Base-by-base conservation (phyloP, 1,140 invertebrate genomes). In the Gryllus bimaculatus region DNA sequence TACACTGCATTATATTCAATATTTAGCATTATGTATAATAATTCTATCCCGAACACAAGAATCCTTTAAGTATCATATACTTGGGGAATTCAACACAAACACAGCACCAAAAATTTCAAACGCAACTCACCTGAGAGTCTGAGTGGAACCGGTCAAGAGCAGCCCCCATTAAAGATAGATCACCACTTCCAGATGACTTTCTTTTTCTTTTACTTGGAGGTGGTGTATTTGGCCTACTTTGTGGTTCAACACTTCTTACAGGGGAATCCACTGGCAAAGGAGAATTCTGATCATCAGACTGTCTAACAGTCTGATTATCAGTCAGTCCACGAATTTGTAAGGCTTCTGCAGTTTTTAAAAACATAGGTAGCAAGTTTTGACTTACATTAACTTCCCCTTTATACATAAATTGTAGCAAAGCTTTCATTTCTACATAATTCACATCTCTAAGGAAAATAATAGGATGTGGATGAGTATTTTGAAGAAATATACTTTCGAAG, bases 361-460 rank as follows among this genome's bases (percentile, higher is more conserved):
- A 95, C 88, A 93, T 93, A 81, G 93, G 92, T 86, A 95, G 87
- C 86, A 94, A 90, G 88, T 94, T 93, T 88, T 95, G 94, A 83
- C 92, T 93, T 84, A 95, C 93, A 88, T 95, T 95, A 81, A 95
- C 93, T 88, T 96, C 93, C 82, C 94, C 94, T 89, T 94, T 94
- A 88, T 96, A 95, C 94, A 96, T 96, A 86, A 95, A 95, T 87
- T 94, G 93, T 83, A 95, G 88, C 83, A 95, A 88, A 75, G 94
- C 94, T 86, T 93, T 94, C 89, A 96, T 94, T 88, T 95, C 94
- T 83, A 90, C 91, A 84, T 92, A 92, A 86, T 93, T 90, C 83
- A 96, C 93, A 91, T 95, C 94, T 90, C 94, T 94, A 83, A 96
- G 90, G 86, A 95, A 95, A 87, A 97, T 95, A 84, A 96, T 96